A percentile compares a stretch with the other conserved stretches of the same genome.
phyloP scores from a whole-genome alignment of 2,888 invertebrate species.

The Drosophila koepferae region DNA sequence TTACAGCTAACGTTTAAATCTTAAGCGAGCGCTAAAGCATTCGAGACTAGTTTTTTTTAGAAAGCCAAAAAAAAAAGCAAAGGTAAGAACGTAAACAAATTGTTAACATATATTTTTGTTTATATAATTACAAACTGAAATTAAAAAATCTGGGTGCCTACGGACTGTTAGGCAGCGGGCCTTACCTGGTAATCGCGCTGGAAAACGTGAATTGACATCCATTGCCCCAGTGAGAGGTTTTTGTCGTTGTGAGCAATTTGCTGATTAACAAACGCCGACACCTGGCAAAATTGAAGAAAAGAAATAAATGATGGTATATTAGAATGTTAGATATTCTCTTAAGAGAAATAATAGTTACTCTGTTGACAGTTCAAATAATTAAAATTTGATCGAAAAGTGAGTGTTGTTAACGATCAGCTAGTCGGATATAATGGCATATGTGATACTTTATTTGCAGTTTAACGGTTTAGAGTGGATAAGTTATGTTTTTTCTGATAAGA shows the following conservation, averaged over 20 bases:
- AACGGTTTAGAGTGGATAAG: background rate
- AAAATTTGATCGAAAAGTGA: background rate
- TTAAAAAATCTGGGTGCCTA: constrained; percentile 24
- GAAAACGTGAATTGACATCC: constrained; percentile 71
- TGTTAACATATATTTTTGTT: constrained; percentile 27
- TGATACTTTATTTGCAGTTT: background rate
- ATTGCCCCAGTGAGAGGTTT: constrained; percentile 53
- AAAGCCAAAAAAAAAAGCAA: constrained; percentile 29
- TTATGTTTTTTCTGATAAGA: constrained; percentile 6
- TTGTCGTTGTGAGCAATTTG: constrained; percentile 46
- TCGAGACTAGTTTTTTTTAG: constrained; percentile 27
- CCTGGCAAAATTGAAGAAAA: constrained; percentile 25
- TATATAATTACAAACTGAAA: constrained; percentile 41
- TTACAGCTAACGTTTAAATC: constrained; percentile 35
- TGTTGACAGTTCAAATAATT: background rate
- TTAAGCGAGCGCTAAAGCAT: constrained; percentile 58
- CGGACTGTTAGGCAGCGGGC: constrained; percentile 22
- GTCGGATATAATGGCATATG: background rate
- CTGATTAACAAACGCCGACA: constrained; percentile 55
- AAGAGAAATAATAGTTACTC: background rate
- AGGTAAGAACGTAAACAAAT: constrained; percentile 6
- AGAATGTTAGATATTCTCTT: background rate
- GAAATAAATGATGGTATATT: no score
- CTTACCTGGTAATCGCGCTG: constrained; percentile 73
- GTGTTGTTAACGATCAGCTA: background rate